Conservation (phyloP, 2,797 vertebrate species). For the Psittacula echo region DNA sequence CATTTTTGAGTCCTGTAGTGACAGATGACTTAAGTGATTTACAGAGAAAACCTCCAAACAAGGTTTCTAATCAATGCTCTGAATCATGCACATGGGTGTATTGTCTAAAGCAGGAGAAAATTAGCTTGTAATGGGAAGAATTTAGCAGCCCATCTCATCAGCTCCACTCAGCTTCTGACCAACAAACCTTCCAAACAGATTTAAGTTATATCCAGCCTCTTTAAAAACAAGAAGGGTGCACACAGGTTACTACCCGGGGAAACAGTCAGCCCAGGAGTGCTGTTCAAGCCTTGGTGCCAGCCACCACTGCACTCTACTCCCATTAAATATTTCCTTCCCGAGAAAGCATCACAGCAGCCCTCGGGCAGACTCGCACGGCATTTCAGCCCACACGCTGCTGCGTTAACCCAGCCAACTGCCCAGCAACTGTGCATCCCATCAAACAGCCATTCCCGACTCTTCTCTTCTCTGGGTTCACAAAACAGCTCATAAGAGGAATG, state of each 20-base stretch:
- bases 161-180: neutral
- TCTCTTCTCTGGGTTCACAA: neutral
- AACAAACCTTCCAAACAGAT: neutral
- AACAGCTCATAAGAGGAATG: neutral
- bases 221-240: neutral
- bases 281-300: neutral
- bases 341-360: neutral
- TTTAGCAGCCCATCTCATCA: constrained; percentile 18
- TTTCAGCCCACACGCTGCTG: constrained; percentile 11
- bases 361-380: neutral
- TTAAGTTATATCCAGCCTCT: neutral
- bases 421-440: constrained; percentile 26
- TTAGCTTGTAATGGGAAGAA: neutral
- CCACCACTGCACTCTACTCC: neutral
- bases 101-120: constrained; percentile 28
- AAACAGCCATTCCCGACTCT: neutral
- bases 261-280: neutral
- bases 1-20: neutral
- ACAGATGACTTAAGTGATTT: constrained; percentile 14
- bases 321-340: neutral
- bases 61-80: constrained; percentile 44
- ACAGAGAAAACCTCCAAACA: constrained; percentile 29
- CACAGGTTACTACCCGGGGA: neutral
- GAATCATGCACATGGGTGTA: constrained; percentile 13
- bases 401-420: constrained; percentile 36